Base-by-base conservation (phyloP, 1,140 invertebrate genomes). In the Hyles vespertilio region DNA sequence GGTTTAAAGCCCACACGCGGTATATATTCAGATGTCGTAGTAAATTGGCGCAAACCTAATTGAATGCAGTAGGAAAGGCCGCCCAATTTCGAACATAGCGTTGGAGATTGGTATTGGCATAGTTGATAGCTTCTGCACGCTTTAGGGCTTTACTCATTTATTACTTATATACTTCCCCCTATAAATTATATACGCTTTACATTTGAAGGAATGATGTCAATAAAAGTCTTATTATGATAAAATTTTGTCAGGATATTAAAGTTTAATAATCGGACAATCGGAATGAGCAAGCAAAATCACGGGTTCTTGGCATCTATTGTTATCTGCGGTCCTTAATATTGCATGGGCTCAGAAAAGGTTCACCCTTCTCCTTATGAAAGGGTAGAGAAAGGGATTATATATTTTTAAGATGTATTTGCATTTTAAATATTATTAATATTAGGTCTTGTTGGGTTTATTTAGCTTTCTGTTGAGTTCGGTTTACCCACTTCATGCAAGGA, bases 11-110 rank as follows among this genome's bases (percentile, higher is more conserved):
- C 11, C 22, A 12, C 6, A 12, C 6, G 6, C 3, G 22, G n/a
- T 8, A 10, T 48, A 12, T 12, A 11, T 48, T 48, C 47, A 3
- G 22, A 48, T 1, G n/a, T 48, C 36, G 34, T 54, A 34, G 9
- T 56, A 58, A 63, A 59, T 51, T 59, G 56, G 61, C 33, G 61
- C 52, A 55, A 59, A 32, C 50, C 47, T 63, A 63, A 59, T 51
- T 59, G 61, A 63, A 63, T 63, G 32, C 36, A 60, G 51, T 45
- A 53, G 36, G 40, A 44, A 61, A 55, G 51, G 36, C 10, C 43
- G 9, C 32, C 59, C 50, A 49, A 45, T 50, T 44, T 45, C 49
- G 48, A 57, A 57, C 51, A 32, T 52, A 57, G 43, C 50, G 52
- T 44, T 53, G 51, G 44, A 45, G 53, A 52, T 57, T 53, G 32